phyloP scores from a whole-genome alignment of 2,888 invertebrate genomes.

The Steromphala cineraria region DNA sequence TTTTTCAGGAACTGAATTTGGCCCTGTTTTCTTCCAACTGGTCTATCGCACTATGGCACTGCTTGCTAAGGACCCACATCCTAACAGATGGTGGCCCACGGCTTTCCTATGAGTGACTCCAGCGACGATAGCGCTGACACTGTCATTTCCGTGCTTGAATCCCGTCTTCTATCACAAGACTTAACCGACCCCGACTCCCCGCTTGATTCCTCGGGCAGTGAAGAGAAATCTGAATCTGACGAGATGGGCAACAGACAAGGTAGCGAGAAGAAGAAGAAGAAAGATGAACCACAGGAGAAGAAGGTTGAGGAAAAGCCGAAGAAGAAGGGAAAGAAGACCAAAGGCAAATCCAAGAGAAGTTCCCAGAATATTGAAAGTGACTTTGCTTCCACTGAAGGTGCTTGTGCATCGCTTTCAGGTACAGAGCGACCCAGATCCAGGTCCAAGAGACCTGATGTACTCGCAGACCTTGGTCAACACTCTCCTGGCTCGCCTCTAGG shows the following conservation, averaged over 20 bases:
- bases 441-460: constrained; percentile 8
- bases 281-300: constrained; percentile 30
- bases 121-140: constrained; percentile 18
- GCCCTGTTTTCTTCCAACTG: constrained; percentile 9
- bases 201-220: background rate
- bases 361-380: constrained; percentile 2
- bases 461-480: constrained; percentile 4
- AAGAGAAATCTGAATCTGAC: background rate
- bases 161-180: background rate
- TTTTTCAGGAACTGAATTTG: constrained; percentile 14
- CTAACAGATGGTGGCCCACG: background rate
- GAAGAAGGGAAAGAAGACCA: constrained; percentile 16
- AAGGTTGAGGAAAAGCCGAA: constrained; percentile 26
- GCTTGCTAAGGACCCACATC: background rate
- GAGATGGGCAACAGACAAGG: constrained; percentile 13
- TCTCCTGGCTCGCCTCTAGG: constrained; percentile 1
- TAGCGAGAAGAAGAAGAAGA: constrained; percentile 18
- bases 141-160: constrained; percentile 20
- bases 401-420: background rate
- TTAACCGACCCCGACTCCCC: background rate
- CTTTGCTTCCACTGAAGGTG: background rate
- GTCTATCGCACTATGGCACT: background rate
- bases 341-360: background rate
- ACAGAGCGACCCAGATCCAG: background rate
- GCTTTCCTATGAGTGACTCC: constrained; percentile 4